Evolutionary conservation across 2,113 vertebrate genomes (phyloP).

Genomic region (Xenopus laevis): DNA sequence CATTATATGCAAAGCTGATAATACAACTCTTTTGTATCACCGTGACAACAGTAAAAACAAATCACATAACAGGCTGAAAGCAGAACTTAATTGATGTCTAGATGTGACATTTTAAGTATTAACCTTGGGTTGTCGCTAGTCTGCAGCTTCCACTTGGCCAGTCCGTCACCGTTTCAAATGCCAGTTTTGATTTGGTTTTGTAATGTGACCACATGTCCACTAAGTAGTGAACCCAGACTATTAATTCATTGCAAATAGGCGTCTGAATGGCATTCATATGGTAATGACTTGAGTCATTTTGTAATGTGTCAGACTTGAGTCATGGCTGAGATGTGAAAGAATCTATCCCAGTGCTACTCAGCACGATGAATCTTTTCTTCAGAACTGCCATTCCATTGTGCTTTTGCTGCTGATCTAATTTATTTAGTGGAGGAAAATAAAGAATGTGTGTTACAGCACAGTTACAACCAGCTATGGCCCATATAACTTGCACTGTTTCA

Average conservation of each 20-base stretch:
- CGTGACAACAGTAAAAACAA: too few relatives aligned
- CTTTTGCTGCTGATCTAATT: conserved; percentile 20
- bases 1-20: too few relatives aligned
- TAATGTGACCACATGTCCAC: conserved; percentile 27
- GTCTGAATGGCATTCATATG: conserved; percentile 38
- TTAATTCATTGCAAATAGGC: conserved; percentile 34
- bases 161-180: background rate
- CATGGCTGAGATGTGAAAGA: conserved; percentile 24
- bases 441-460: conserved; percentile 12
- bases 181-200: conserved; percentile 23
- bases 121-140: background rate
- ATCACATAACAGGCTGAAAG: too few relatives aligned
- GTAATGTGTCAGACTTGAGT: conserved; percentile 33
- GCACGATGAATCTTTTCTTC: conserved; percentile 27
- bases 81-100: too few relatives aligned
- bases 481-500: too few relatives aligned
- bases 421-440: conserved; percentile 4
- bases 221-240: conserved; percentile 22
- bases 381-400: conserved; percentile 30
- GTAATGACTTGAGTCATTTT: conserved; percentile 31
- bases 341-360: conserved; percentile 33
- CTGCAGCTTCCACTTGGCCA: conserved; percentile 11
- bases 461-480: background rate
- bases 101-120: background rate
- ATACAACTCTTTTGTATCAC: too few relatives aligned